Base-by-base conservation (phyloP, 1,140 invertebrate genomes). In the Oreohelix idahoensis region DNA sequence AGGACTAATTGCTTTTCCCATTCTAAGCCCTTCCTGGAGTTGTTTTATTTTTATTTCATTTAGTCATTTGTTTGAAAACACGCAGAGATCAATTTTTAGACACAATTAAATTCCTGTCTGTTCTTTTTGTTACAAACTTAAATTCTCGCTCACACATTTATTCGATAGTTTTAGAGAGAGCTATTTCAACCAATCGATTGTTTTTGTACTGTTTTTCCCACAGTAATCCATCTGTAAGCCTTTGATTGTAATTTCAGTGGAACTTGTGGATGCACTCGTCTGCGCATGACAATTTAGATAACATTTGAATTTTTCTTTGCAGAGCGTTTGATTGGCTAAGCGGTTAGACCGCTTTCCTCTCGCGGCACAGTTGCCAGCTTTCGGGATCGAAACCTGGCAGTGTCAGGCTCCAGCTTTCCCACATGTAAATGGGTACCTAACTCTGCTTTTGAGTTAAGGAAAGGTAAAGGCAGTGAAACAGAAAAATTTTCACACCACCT, bases 31-130 rank as follows among this genome's bases (percentile, higher is more conserved):
- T 66, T 29, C 63, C 63, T 32, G 63, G 29, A 23, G 63, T 32
- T 29, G 29, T 66, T 66, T 35, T 66, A 66, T 66, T 29, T 66
- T 66, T n/a, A 32, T 66, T 66, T 66, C 29, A 66, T 66, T 66
- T 11, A 66, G 23, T 66, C 20, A 32, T 32, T 8, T 32, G 63
- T 20, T 58, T 23, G 53, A 58, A 58, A 58, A 58, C 53, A 58
- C 10, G 15, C 53, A 58, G 53, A 58, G 23, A 58, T 58, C 53
- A 58, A 15, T 58, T 58, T 58, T 58, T 58, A n/a, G 23, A 58
- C 53, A 58, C 53, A 58, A 58, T 58, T 58, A 58, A 10, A 58
- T 23, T 58, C 53, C 10, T 17, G 10, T 23, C 53, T 58, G 53
- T 58, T 10, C 53, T 58, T 58, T 58, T 58, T 58, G 53, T 58